phyloP scores from a whole-genome alignment of 2,797 vertebrate species.

The Melanotaenia nigrans region DNA sequence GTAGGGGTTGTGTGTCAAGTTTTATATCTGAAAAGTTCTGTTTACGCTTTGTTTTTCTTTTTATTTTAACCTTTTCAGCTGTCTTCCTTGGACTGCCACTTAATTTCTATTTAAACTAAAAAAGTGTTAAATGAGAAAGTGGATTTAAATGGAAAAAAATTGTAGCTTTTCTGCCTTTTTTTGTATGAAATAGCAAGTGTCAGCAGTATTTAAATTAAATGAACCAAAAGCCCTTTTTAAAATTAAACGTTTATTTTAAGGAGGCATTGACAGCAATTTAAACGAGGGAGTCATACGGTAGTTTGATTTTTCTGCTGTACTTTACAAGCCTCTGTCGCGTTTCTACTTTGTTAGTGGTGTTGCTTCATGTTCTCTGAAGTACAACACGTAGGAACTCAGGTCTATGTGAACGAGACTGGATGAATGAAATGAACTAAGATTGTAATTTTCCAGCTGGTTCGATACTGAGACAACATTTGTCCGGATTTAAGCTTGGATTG shows the following conservation, averaged over 20 bases:
- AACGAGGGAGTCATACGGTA: slow-evolving; percentile 16
- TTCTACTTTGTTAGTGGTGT: slow-evolving; percentile 41
- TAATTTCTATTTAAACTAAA: slow-evolving; percentile 77
- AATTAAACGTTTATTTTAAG: slow-evolving; percentile 37
- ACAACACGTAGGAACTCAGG: slow-evolving; percentile 77
- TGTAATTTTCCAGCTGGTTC: slow-evolving; percentile 70
- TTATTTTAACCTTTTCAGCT: slow-evolving; percentile 50
- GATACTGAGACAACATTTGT: slow-evolving; percentile 39
- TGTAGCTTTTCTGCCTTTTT: slow-evolving; percentile 71
- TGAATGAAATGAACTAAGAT: slow-evolving; percentile 74
- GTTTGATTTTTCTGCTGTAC: slow-evolving; percentile 52
- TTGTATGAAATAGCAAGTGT: slow-evolving; percentile 63
- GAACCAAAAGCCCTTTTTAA: slow-evolving; percentile 67
- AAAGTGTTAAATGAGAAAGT: slow-evolving; percentile 41
- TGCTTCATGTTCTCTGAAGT: slow-evolving; percentile 54
- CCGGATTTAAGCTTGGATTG: slow-evolving; percentile 37
- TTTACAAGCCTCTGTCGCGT: slow-evolving; percentile 42
- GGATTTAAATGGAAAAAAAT: slow-evolving; percentile 42
- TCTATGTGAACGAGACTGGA: slow-evolving; percentile 70
- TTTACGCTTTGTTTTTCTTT: slow-evolving; percentile 62
- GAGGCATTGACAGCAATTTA: slow-evolving; percentile 41
- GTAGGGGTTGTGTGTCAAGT: slow-evolving; percentile 71
- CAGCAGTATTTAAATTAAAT: slow-evolving; percentile 66
- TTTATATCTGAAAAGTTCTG: slow-evolving; percentile 71
- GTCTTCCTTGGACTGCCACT: slow-evolving; percentile 65